These are phyloP conservation scores for Anhinga rufa DNA, from an alignment of 2,113 vertebrate species.

Conservation along the genomic window DNA sequence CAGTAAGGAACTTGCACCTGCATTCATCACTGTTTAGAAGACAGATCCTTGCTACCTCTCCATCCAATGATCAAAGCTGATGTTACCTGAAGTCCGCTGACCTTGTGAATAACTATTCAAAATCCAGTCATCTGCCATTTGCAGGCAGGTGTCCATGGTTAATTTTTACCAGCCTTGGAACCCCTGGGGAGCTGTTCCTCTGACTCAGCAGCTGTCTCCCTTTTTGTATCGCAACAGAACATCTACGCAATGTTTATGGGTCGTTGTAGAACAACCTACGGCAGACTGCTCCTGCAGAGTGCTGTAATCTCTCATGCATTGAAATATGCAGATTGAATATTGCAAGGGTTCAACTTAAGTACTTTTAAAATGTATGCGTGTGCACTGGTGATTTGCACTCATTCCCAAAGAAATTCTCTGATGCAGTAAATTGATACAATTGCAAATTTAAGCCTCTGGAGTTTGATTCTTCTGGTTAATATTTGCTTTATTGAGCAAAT, in stretches of 20 bases:
- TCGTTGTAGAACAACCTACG: neutral
- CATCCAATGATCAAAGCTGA: neutral
- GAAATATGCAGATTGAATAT: neutral
- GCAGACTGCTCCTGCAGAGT: neutral
- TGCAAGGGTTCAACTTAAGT: neutral
- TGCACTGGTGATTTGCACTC: neutral
- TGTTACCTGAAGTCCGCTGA: neutral
- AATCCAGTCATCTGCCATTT: neutral
- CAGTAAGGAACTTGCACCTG: neutral
- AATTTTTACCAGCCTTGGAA: neutral
- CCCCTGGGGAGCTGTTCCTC: neutral
- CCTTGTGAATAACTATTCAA: neutral
- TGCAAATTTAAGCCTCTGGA: neutral
- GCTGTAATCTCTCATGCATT: neutral
- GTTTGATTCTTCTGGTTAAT: neutral
- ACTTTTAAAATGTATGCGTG: neutral
- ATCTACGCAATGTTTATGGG: neutral
- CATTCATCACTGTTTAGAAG: neutral
- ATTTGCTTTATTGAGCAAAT: neutral
- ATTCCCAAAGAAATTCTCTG: neutral
- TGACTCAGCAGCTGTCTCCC: neutral
- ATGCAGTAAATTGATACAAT: neutral
- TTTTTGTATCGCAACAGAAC: neutral
- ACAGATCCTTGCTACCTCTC: neutral
- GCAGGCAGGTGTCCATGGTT: neutral